Percentiles rank a stretch among this genome's conserved stretches.
Conservation (phyloP, 2,113 vertebrate species). For the Alligator sinensis region DNA sequence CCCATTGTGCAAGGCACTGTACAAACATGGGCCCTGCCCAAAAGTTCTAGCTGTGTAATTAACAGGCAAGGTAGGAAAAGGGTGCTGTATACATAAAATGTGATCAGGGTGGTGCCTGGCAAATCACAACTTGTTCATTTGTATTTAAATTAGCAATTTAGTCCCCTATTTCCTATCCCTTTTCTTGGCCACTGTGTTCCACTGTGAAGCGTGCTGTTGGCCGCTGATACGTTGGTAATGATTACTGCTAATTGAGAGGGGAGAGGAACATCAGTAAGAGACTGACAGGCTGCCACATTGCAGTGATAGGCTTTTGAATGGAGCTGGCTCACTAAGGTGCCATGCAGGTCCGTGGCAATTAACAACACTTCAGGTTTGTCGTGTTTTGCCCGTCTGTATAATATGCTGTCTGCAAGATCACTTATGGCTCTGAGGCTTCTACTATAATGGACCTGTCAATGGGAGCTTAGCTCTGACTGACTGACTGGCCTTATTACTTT, state of each 20-base stretch:
- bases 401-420: neutral
- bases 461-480: neutral
- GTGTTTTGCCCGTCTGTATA: neutral
- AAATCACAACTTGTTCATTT: neutral
- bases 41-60: neutral
- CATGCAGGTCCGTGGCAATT: fast-evolving
- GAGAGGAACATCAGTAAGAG: neutral
- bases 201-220: neutral
- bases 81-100: neutral
- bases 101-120: neutral
- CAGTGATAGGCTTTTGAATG: neutral
- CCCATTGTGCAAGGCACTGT: neutral
- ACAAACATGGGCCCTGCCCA: neutral
- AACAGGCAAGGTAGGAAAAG: neutral
- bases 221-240: too few species aligned
- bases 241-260: neutral
- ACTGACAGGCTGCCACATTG: neutral
- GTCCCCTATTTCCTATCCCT: neutral
- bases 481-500: neutral
- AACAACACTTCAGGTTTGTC: neutral
- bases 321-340: neutral
- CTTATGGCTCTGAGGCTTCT: neutral
- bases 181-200: neutral
- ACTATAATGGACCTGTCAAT: neutral
- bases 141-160: fast-evolving